Evolutionary conservation across 2,113 vertebrate genomes (phyloP), one percentile per base, ranked within the genome.

Genomic region (Rhadina sibilatrix): DNA sequence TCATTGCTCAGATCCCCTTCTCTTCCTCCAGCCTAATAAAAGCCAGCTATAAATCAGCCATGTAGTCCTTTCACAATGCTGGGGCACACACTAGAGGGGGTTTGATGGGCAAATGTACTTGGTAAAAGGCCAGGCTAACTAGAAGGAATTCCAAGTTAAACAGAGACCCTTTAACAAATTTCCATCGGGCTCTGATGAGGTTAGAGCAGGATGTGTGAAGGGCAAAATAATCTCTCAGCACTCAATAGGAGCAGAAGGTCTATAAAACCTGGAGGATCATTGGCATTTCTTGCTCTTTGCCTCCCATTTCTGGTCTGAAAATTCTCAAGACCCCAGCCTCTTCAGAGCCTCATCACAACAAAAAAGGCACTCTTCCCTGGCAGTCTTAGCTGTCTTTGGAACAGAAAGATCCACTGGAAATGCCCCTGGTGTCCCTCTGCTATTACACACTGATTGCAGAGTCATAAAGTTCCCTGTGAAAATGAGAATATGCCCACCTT

Each of bases 61-160:
- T 61, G 9, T 5, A 33, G 24, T 40, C 61, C 53, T 76, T 66
- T 70, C 61, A 35, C 28, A 54, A 2, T 15, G 24, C 33, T 85
- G 28, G 25, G 40, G 22, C 66, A 53, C 11, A 42, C 27, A 57
- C 46, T 80, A 46, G 59, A 60, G 31, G 31, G 81, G 18, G 5
- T 76, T 33, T 88, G 57, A 60, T 44, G 53, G 65, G 22, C 54
- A 76, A 49, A 65, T 40, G 18, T 8, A 37, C 20, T 9, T 28
- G 15, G 37, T 47, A 72, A 46, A 72, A 74, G 40, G 54, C 76
- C 79, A 86, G 65, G 70, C 15, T 80, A 52, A 44, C 42, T 50
- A 83, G 83, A 83, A 72, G 47, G 64, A 81, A 57, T 90, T 92
- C 54, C 83, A 90, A 23, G 33, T 75, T 70, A 87, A 94, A 92